Conservation (phyloP, 2,797 vertebrate genomes). For the Clamator glandarius region DNA sequence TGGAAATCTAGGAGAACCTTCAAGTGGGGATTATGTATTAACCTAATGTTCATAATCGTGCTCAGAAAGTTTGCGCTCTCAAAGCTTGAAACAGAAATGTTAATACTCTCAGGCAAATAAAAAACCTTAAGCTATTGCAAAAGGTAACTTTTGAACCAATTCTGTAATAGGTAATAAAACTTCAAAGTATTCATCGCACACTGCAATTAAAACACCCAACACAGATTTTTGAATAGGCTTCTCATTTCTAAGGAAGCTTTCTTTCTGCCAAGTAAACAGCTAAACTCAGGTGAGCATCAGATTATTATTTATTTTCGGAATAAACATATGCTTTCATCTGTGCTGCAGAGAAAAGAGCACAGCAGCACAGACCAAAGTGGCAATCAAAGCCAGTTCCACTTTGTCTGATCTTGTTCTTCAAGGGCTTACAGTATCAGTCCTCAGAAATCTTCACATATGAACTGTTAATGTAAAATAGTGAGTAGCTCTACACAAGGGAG, state of each 20-base stretch:
- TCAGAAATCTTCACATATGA: slow-evolving; percentile 14
- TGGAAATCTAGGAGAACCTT: slow-evolving; percentile 52
- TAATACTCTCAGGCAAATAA: slow-evolving; percentile 59
- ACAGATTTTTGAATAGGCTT: slow-evolving; percentile 38
- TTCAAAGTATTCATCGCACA: slow-evolving; percentile 49
- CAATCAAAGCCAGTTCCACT: slow-evolving; percentile 25
- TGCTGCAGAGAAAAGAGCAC: neutral
- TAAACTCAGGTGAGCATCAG: neutral
- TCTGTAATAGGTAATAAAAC: slow-evolving; percentile 58
- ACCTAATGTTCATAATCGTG: slow-evolving; percentile 54
- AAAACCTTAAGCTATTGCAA: slow-evolving; percentile 53
- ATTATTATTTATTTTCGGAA: neutral
- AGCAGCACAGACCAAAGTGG: neutral
- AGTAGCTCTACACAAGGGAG: neutral
- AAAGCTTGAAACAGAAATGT: slow-evolving; percentile 54
- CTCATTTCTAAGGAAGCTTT: slow-evolving; percentile 9
- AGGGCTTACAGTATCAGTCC: neutral
- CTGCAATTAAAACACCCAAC: slow-evolving; percentile 60
- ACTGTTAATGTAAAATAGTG: neutral
- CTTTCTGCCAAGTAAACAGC: neutral
- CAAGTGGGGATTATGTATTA: slow-evolving; percentile 55
- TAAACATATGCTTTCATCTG: neutral
- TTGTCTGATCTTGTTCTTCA: neutral
- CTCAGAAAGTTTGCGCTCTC: slow-evolving; percentile 54
- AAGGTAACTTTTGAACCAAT: slow-evolving; percentile 43